phyloP scores from a whole-genome alignment of 2,113 vertebrate species.

The Narcine bancroftii region DNA sequence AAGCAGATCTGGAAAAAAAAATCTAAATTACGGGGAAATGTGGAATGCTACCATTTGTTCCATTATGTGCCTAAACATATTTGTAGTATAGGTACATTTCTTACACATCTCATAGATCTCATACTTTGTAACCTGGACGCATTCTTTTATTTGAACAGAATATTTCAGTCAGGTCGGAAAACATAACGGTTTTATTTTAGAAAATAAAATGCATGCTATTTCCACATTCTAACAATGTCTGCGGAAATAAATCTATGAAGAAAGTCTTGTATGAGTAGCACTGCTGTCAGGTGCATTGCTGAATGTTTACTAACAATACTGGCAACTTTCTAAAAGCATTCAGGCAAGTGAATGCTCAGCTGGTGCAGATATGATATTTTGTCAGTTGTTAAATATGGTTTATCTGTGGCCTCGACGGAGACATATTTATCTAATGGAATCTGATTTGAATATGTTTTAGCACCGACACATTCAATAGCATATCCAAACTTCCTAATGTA shows the following conservation, averaged over 20 bases:
- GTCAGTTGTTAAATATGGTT: constrained; percentile 23
- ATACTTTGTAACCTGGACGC: not conserved
- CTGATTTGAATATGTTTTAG: constrained; percentile 25
- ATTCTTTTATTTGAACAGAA: not conserved
- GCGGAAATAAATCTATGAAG: not conserved
- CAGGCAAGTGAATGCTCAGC: not conserved
- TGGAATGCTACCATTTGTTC: not conserved
- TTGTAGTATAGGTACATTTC: not conserved
- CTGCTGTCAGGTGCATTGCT: constrained; percentile 15
- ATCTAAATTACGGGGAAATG: not conserved
- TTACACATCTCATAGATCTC: not conserved
- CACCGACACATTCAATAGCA: not conserved
- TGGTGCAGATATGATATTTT: not conserved
- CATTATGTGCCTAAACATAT: not conserved
- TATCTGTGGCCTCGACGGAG: not conserved
- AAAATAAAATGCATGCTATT: not conserved
- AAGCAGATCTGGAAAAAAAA: not conserved
- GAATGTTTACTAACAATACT: constrained; percentile 30
- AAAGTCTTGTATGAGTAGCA: not conserved
- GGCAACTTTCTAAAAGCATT: constrained; percentile 22
- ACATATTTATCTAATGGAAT: not conserved
- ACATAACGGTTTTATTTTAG: not conserved
- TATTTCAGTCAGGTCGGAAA: not conserved
- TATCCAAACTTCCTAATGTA: not conserved
- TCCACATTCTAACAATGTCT: not conserved